These are phyloP conservation scores for Chascanopsetta lugubris DNA, from an alignment of 2,113 vertebrate species.

Conservation along the genomic window DNA sequence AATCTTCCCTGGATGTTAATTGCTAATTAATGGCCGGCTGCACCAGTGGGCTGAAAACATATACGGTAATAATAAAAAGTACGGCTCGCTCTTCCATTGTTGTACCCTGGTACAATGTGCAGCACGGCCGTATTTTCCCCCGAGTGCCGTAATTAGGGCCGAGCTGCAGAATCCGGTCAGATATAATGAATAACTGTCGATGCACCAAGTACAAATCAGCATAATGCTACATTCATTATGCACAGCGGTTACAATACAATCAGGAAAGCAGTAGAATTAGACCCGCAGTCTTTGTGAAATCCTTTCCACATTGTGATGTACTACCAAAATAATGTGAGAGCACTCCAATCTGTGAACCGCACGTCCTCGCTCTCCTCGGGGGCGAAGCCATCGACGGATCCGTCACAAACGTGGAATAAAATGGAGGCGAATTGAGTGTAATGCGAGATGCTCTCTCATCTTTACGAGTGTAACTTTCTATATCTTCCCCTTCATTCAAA, in stretches of 20 bases:
- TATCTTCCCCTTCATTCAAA: slow-evolving; percentile 39
- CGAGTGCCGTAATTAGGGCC: slow-evolving; percentile 60
- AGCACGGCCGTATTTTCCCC: slow-evolving; percentile 54
- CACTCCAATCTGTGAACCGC: not conserved
- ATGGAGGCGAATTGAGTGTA: slow-evolving; percentile 38
- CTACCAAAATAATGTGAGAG: too few species aligned
- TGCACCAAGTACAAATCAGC: slow-evolving; percentile 61
- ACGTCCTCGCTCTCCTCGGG: slow-evolving; percentile 24
- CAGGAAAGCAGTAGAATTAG: slow-evolving; percentile 5
- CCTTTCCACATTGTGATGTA: not conserved
- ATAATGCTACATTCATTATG: slow-evolving; percentile 62
- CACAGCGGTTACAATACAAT: slow-evolving; percentile 44
- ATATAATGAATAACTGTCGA: slow-evolving; percentile 58
- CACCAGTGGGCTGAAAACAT: slow-evolving; percentile 36
- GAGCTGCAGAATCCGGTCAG: slow-evolving; percentile 57
- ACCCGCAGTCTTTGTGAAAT: slow-evolving; percentile 15
- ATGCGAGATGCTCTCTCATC: slow-evolving; percentile 20
- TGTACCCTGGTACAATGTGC: slow-evolving; percentile 41
- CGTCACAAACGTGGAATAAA: slow-evolving; percentile 41
- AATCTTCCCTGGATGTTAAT: slow-evolving; percentile 21
- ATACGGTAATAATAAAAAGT: slow-evolving; percentile 46
- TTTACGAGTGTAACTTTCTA: slow-evolving; percentile 41
- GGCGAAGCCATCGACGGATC: slow-evolving; percentile 44
- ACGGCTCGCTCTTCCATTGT: slow-evolving; percentile 22
- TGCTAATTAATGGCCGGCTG: slow-evolving; percentile 26